These are phyloP conservation scores for Paedocypris micromegethes DNA, from an alignment of 2,797 vertebrate species.

Conservation along the genomic window DNA sequence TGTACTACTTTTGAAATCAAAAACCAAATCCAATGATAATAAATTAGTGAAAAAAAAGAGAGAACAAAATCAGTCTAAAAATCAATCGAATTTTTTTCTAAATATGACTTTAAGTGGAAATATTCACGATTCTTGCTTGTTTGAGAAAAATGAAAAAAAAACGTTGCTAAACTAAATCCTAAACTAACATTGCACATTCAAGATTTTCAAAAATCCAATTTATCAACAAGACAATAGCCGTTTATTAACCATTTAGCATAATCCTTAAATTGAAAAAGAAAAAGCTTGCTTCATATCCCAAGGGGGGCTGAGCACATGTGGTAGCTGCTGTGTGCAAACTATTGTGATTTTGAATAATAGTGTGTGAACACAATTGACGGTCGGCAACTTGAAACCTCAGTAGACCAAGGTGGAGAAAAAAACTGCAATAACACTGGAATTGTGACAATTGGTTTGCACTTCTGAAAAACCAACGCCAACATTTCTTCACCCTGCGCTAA, in stretches of 20 bases:
- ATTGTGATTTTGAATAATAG: constrained; percentile 46
- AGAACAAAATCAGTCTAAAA: no score
- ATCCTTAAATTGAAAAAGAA: constrained; percentile 63
- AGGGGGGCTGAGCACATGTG: constrained; percentile 54
- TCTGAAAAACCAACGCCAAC: constrained; percentile 54
- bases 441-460: constrained; percentile 51
- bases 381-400: constrained; percentile 28
- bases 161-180: no score
- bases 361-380: constrained; percentile 34
- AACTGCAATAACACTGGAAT: constrained; percentile 35
- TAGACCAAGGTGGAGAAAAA: constrained; percentile 18
- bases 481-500: constrained; percentile 64
- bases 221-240: constrained; percentile 61
- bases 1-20: no score
- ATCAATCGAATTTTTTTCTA: no score
- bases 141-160: no score
- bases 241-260: constrained; percentile 65
- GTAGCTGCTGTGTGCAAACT: constrained; percentile 49
- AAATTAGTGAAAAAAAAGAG: no score
- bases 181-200: constrained; percentile 18
- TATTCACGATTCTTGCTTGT: no score
- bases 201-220: constrained; percentile 62
- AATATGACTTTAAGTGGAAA: no score
- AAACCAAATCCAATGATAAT: no score
- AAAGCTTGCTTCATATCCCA: constrained; percentile 55